Evolutionary conservation across 2,113 vertebrate genomes (phyloP), one percentile per base, ranked within the genome.

Genomic region (Cinclus mexicanus): DNA sequence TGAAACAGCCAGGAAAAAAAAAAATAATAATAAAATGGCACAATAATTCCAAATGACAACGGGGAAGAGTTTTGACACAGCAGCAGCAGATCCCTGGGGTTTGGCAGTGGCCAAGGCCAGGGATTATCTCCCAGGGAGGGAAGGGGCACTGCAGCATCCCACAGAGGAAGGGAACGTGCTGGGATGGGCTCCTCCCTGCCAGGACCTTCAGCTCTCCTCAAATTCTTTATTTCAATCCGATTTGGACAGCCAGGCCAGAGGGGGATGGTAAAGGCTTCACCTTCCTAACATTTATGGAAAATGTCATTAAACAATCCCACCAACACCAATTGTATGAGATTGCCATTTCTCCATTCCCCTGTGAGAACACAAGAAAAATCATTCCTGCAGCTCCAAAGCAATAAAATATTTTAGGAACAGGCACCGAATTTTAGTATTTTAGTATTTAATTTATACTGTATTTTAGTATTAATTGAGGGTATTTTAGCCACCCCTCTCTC

Each of bases 131-230:
- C 61, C 19, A 23, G 75, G 75, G 84, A 76, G 35, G 22, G 22
- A 6, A 60, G 67, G 2, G 76, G 56, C 77, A 9, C 65, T 1
- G n/a, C 10, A 8, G 94, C 83, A 75, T 11, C 44, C 10, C 64
- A 14, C 21, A 25, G 7, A n/a, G 13, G 33, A 20, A 63, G 41
- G 74, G 59, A 74, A 83, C 0, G 10, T 39, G 71, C 77, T 46
- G 69, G 39, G 49, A 15, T 12, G 41, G 53, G 31, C 50, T 9
- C 68, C 59, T 64, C 78, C 52, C 76, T 46, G 41, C 59, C 85
- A 1, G 13, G 2, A 53, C 39, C 57, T 56, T 44, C 87, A 55
- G 7, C 33, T 31, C 67, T 0, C 14, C 0, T 5, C 4, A 35
- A 57, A 41, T 4, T 0, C 22, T 20, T 31, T 3, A 2, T 68